Conservation (phyloP, 1,140 invertebrate species). For the Antheraea pernyi region DNA sequence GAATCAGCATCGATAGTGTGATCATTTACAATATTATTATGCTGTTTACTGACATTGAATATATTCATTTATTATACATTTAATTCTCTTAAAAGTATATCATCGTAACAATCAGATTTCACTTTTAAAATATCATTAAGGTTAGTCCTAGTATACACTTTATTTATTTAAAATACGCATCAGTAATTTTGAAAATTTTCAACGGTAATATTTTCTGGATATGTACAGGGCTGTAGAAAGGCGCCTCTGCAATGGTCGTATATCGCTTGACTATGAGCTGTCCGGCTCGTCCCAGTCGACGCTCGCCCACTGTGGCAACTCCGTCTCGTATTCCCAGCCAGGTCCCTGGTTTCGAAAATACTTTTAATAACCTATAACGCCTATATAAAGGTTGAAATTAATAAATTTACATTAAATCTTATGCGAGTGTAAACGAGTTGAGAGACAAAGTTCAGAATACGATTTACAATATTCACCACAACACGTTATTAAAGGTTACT, state of each 20-base stretch:
- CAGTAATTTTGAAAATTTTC: not conserved
- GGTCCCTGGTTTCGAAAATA: slow-evolving; percentile 82
- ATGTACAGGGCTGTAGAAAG: slow-evolving; percentile 42
- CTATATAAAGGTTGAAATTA: no score
- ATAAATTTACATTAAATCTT: no score
- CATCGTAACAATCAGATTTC: slow-evolving; percentile 1
- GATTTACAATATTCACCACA: no score
- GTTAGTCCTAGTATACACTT: slow-evolving; percentile 1
- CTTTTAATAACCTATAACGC: not conserved
- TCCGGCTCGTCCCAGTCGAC: slow-evolving; percentile 88
- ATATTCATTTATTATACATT: not conserved
- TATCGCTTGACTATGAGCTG: slow-evolving; percentile 63
- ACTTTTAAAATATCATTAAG: not conserved
- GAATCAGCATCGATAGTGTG: not conserved
- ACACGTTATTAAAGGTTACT: no score
- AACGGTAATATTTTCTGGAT: slow-evolving; percentile 9
- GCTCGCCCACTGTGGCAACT: slow-evolving; percentile 92
- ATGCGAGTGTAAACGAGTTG: no score
- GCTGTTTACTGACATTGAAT: slow-evolving; percentile 3
- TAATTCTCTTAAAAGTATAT: not conserved
- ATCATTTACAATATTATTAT: not conserved
- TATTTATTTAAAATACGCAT: not conserved
- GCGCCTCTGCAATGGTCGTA: slow-evolving; percentile 47
- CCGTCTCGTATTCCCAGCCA: slow-evolving; percentile 94
- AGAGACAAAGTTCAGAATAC: no score